Base-by-base conservation (phyloP, 2,797 vertebrate species). In the Pampus argenteus region DNA sequence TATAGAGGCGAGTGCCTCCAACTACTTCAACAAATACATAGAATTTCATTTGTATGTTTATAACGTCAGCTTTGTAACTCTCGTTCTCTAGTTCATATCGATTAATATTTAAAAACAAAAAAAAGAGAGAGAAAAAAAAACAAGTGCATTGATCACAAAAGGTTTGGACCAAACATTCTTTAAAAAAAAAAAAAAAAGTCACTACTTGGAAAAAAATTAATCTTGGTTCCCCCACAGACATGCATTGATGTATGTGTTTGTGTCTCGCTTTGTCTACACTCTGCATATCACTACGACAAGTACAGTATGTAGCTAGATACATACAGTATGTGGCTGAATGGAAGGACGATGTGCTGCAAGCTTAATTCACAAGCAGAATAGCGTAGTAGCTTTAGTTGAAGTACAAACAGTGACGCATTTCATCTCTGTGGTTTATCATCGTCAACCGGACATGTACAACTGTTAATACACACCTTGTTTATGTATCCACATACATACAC, bases 1-100 rank as follows among this genome's bases (percentile, higher is more conserved):
- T 84, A 90, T 60, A 78, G 84, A 86, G 83, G 82, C 63, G 25
- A 84, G 71, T 68, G 11, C 78, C 89, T 77, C 86, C 80, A 65
- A 82, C 89, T 91, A 92, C 85, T 86, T 84, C 49, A 90, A 91
- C 87, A 86, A 82, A 88, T 86, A 94, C 90, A 89, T 89, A 88
- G 81, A 86, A 79, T 69, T 79, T 86, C 58, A 86, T 91, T 86
- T 87, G 83, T 86, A 89, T 86, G 82, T 84, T 89, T 83, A 83
- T 81, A 88, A 86, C 55, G 36, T 84, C 82, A 76, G 85, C 83
- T 71, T 83, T 84, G 78, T 70, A 86, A 81, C 71, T 84, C 73
- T 86, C 66, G 45, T 71, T 86, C 87, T 88, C 87, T 89, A 90
- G 73, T 74, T 91, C 77, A 87, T 85, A 89, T 76, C 17, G 66